These are phyloP conservation scores for Lasioglossum baleicum DNA, from an alignment of 1,140 invertebrate species.

Conservation along the genomic window DNA sequence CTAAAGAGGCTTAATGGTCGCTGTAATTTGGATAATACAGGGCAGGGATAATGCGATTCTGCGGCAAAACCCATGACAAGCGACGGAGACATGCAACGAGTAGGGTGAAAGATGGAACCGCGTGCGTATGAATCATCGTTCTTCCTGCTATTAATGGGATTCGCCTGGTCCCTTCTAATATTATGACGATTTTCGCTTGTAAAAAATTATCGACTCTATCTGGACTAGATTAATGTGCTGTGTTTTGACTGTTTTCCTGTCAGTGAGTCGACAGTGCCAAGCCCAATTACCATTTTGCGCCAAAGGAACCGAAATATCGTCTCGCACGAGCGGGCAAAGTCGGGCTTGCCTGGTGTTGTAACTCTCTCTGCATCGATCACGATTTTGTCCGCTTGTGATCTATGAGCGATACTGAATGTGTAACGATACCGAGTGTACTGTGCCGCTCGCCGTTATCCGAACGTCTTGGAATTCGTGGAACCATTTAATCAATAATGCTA, in stretches of 20 bases:
- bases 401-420: not conserved
- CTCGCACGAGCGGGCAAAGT: constrained; percentile 40
- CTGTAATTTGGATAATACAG: constrained; percentile 7
- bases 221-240: no score
- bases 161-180: constrained; percentile 29
- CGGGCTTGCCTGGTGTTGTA: constrained; percentile 22
- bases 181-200: constrained; percentile 9
- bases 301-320: constrained; percentile 49
- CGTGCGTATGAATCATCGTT: constrained; percentile 56
- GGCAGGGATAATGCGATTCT: constrained; percentile 15
- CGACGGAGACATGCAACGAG: constrained; percentile 33
- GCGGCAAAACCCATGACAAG: constrained; percentile 56
- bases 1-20: not conserved
- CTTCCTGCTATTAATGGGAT: constrained; percentile 60
- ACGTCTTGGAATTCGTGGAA: no score
- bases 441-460: no score
- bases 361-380: constrained; percentile 40
- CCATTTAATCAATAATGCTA: no score
- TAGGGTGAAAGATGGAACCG: constrained; percentile 40
- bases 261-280: no score
- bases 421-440: not conserved
- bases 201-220: constrained; percentile 38
- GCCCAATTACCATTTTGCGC: not conserved
- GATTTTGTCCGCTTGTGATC: constrained; percentile 27
- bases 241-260: no score